Conservation (phyloP, 2,113 vertebrate species). For the Pristiophorus japonicus region DNA sequence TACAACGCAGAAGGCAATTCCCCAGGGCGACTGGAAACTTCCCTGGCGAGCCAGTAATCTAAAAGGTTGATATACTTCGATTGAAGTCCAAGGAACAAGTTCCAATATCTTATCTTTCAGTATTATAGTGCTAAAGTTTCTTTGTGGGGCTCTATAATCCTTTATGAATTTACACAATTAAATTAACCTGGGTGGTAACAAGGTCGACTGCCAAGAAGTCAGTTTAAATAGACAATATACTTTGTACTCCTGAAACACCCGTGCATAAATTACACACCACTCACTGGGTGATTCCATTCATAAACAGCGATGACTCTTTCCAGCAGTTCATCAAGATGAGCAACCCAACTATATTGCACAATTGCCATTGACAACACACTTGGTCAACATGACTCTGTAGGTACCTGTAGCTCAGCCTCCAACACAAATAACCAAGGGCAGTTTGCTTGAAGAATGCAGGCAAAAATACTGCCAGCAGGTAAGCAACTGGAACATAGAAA, state of each 20-base stretch:
- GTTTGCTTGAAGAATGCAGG: not conserved
- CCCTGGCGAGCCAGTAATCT: not conserved
- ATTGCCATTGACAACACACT: not conserved
- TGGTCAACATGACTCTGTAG: not conserved
- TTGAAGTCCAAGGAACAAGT: not conserved
- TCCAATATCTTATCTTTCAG: not conserved
- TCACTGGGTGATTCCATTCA: not conserved
- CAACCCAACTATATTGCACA: not conserved
- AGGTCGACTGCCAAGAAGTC: not conserved
- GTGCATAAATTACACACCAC: not conserved
- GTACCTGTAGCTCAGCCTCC: not conserved
- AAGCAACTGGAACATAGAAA: no score
- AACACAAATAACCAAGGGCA: not conserved
- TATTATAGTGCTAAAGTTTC: not conserved
- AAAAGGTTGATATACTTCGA: not conserved
- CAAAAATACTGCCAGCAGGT: not conserved
- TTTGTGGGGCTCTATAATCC: not conserved
- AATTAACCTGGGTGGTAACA: not conserved
- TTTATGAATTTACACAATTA: not conserved
- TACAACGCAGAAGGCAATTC: not conserved
- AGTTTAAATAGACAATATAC: not conserved
- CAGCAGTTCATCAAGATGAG: not conserved
- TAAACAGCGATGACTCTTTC: not conserved
- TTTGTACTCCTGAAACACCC: constrained; percentile 7
- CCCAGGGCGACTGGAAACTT: not conserved